Conservation (phyloP, 2,113 vertebrate genomes). For the Elgaria multicarinata region DNA sequence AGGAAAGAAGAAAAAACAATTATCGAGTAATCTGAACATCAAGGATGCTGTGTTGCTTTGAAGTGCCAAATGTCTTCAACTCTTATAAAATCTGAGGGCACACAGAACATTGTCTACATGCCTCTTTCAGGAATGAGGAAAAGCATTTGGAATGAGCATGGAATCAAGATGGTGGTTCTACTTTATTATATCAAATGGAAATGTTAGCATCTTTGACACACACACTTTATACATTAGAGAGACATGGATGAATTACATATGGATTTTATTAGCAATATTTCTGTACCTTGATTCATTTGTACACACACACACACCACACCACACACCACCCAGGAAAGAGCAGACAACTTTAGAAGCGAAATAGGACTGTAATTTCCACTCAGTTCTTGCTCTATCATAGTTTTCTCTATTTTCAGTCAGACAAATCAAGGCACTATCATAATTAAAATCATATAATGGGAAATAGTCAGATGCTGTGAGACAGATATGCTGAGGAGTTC, state of each 20-base stretch:
- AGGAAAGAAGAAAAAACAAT: constrained; percentile 18
- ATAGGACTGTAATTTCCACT: too few species aligned
- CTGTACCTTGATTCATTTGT: too few species aligned
- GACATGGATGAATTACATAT: neutral
- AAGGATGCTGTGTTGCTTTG: neutral
- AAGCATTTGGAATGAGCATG: neutral
- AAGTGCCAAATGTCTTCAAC: constrained; percentile 3
- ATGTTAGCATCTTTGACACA: neutral
- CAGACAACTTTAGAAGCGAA: too few species aligned
- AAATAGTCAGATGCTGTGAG: neutral
- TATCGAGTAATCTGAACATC: neutral
- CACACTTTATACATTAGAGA: neutral
- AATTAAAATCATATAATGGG: neutral
- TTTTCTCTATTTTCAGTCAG: neutral
- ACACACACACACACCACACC: too few species aligned
- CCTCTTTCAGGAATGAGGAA: neutral
- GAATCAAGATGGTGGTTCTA: neutral
- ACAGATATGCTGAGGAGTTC: neutral
- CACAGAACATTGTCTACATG: neutral
- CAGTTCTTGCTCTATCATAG: too few species aligned
- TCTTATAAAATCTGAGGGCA: neutral
- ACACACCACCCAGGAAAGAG: too few species aligned
- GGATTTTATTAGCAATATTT: too few species aligned
- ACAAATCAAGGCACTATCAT: neutral
- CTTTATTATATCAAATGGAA: neutral